Percentiles rank a stretch among this genome's conserved stretches.
These are phyloP conservation scores for Chloroceryle amazona DNA, from an alignment of 2,797 vertebrate species.

Conservation along the genomic window DNA sequence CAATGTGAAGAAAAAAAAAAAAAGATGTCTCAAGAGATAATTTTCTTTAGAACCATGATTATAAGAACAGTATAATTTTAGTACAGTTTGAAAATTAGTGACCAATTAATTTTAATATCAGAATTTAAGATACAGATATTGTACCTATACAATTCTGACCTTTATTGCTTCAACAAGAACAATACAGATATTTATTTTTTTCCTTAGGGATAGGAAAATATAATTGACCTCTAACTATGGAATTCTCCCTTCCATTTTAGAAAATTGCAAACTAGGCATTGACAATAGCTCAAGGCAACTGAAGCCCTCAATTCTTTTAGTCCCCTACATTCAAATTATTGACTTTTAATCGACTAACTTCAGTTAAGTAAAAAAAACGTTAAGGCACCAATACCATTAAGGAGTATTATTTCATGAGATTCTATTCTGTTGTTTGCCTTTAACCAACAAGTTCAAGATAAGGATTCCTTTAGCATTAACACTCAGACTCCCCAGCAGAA, in stretches of 20 bases:
- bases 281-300: conserved; percentile 60
- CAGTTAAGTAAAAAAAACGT: background rate
- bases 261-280: conserved; percentile 62
- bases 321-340: conserved; percentile 26
- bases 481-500: background rate
- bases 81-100: background rate
- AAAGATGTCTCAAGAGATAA: background rate
- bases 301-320: conserved; percentile 46
- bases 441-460: background rate
- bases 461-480: background rate
- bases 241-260: conserved; percentile 29
- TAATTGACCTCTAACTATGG: conserved; percentile 38
- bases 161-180: background rate
- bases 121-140: background rate
- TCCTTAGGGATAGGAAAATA: conserved; percentile 63
- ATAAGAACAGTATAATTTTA: background rate
- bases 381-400: background rate
- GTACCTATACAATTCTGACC: background rate
- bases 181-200: background rate
- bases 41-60: background rate
- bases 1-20: background rate
- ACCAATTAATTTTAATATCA: background rate
- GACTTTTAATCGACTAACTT: background rate
- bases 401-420: background rate
- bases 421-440: background rate